Evolutionary conservation across 2,888 invertebrate species (phyloP).

Genomic region (Drosophila lacicola): DNA sequence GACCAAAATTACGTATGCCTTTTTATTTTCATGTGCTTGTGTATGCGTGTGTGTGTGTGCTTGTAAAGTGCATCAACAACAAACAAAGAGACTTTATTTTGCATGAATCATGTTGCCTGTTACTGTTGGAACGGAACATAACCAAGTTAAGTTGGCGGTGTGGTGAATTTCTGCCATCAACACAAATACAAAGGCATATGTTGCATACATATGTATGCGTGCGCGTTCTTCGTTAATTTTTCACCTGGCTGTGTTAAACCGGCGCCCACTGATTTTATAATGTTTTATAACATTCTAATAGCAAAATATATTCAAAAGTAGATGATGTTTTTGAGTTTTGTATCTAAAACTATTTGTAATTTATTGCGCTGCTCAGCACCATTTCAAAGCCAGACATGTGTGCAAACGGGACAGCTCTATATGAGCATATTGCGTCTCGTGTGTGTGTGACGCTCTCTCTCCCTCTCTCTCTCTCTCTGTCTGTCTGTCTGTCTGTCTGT

Average conservation of each 20-base stretch:
- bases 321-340: slow-evolving; percentile 9
- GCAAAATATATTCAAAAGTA: background rate
- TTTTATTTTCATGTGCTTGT: slow-evolving; percentile 20
- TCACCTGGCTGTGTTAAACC: background rate
- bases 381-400: slow-evolving; percentile 47
- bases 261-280: background rate
- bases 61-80: slow-evolving; percentile 59
- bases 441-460: slow-evolving; percentile 32
- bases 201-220: background rate
- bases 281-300: background rate
- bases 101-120: slow-evolving; percentile 62
- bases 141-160: slow-evolving; percentile 59
- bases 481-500: slow-evolving; percentile 17
- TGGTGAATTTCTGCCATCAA: slow-evolving; percentile 64
- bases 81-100: slow-evolving; percentile 73
- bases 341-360: slow-evolving; percentile 35
- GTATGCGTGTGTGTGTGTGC: slow-evolving; percentile 31
- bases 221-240: background rate
- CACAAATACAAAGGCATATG: slow-evolving; percentile 39
- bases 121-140: slow-evolving; percentile 45
- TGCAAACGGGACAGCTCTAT: slow-evolving; percentile 55
- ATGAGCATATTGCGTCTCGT: slow-evolving; percentile 17
- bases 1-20: slow-evolving; percentile 52
- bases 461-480: slow-evolving; percentile 29
- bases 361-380: slow-evolving; percentile 24